phyloP scores from a whole-genome alignment of 2,888 invertebrate species.

The Cremastobaeus sp. region DNA sequence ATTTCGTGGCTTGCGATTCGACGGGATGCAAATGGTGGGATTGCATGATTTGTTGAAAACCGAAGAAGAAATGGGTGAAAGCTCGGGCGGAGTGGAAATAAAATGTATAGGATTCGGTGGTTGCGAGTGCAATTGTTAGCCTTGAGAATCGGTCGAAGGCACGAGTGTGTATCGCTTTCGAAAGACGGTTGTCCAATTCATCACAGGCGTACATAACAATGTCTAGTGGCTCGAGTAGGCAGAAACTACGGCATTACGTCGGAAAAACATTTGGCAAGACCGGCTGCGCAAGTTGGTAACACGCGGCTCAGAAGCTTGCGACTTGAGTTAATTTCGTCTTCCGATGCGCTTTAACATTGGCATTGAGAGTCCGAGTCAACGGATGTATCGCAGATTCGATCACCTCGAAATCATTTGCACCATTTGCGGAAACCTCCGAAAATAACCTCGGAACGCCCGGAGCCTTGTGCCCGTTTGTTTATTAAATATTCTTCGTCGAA shows the following conservation, averaged over 20 bases:
- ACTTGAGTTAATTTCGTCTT: constrained; percentile 67
- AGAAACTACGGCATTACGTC: constrained; percentile 56
- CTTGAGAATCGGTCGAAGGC: constrained; percentile 28
- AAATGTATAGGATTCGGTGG: constrained; percentile 3
- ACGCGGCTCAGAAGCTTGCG: constrained; percentile 53
- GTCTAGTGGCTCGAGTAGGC: constrained; percentile 37
- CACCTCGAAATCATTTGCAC: constrained; percentile 50
- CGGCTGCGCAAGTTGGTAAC: constrained; percentile 45
- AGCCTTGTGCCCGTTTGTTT: too few relatives aligned
- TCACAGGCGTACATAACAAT: constrained; percentile 45
- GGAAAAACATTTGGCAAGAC: constrained; percentile 61
- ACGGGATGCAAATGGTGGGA: too few relatives aligned
- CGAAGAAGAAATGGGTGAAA: neutral
- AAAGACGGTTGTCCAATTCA: constrained; percentile 47
- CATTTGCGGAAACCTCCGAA: constrained; percentile 26
- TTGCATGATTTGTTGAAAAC: too few relatives aligned
- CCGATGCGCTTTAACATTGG: constrained; percentile 67
- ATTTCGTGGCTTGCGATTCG: neutral
- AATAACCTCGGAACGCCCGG: too few relatives aligned
- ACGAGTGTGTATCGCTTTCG: constrained; percentile 33
- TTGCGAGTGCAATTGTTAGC: constrained; percentile 9
- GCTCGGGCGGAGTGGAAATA: neutral
- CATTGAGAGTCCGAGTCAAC: constrained; percentile 63
- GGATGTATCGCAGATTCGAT: constrained; percentile 60
- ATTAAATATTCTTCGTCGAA: neutral